Base-by-base conservation (phyloP, 1,140 invertebrate species). In the Zaprionus lachaisei region DNA sequence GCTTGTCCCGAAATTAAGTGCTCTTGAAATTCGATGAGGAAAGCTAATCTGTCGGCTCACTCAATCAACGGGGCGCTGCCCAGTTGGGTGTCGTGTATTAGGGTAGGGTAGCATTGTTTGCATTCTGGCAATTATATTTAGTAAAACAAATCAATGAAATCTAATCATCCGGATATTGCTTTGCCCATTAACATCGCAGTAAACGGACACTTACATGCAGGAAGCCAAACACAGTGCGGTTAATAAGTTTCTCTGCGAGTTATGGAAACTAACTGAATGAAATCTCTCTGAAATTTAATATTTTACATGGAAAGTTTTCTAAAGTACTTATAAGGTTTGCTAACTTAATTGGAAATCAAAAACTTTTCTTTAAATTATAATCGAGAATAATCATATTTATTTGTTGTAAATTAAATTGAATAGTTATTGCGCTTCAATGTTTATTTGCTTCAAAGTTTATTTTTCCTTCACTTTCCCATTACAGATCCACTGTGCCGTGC, bases 401-500 rank as follows among this genome's bases (percentile, higher is more conserved):
- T 55, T 28, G 17, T 26, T 20, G 2, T 24, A 49, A 69, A 51
- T 44, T 37, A 38, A 61, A 65, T 47, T 14, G 47, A 65, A 24
- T 38, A 71, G 44, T 71, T 71, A 17, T 31, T 34, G 69, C 24
- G 41, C 15, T 41, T 15, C 22, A 24, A 24, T 24, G 22, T 2
- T 24, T 24, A 2, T 20, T 20, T 20, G 20, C 72, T 63, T 58
- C 68, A 47, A 58, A 54, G 37, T 69, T 72, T 72, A 20, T 28
- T 74, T 49, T 56, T n/a, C 1, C 31, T 14, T 28, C 57, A 65
- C 47, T 72, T 12, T 6, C 51, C 3, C 20, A 14, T 80, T 90
- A 84, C 69, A 37, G 72, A 81, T 62, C 44, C 64, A 84, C 84
- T 92, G 91, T 87, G 83, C 90, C 89, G 84, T 81, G 84, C 83